Evolutionary conservation across 2,113 vertebrate genomes (phyloP).

Genomic region (Pygoscelis antarcticus): DNA sequence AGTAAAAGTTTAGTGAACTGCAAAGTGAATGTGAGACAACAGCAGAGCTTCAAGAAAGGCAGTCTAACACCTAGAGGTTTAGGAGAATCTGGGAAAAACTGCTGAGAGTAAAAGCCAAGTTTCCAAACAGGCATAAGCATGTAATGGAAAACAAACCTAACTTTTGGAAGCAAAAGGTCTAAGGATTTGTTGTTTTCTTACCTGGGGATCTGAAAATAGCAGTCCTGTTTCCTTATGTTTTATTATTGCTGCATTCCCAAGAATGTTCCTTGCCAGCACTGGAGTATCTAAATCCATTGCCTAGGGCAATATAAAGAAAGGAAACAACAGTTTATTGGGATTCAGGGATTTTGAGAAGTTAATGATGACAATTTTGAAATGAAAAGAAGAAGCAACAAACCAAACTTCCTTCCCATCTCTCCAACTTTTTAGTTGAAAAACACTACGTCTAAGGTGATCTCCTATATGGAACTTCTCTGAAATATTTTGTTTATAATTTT

Average conservation of each 20-base stretch:
- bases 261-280: constrained; percentile 88
- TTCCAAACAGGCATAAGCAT: background rate
- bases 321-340: background rate
- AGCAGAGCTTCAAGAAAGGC: background rate
- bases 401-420: background rate
- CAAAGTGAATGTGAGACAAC: background rate
- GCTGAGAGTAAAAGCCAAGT: background rate
- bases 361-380: accelerated
- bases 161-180: background rate
- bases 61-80: background rate
- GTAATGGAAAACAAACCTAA: accelerated
- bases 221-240: constrained; percentile 84
- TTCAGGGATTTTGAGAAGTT: background rate
- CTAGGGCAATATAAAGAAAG: constrained; percentile 39
- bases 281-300: constrained; percentile 91
- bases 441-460: background rate
- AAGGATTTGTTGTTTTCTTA: constrained; percentile 19
- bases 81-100: background rate
- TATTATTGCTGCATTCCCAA: constrained; percentile 88
- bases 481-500: background rate
- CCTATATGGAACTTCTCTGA: background rate
- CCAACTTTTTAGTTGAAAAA: background rate
- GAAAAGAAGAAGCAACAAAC: background rate
- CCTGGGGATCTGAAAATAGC: constrained; percentile 86
- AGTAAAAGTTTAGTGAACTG: background rate